A percentile compares a stretch with the other conserved stretches of the same genome.
Evolutionary conservation across 2,888 invertebrate genomes (phyloP).

Genomic region (Argyresthia albistria): DNA sequence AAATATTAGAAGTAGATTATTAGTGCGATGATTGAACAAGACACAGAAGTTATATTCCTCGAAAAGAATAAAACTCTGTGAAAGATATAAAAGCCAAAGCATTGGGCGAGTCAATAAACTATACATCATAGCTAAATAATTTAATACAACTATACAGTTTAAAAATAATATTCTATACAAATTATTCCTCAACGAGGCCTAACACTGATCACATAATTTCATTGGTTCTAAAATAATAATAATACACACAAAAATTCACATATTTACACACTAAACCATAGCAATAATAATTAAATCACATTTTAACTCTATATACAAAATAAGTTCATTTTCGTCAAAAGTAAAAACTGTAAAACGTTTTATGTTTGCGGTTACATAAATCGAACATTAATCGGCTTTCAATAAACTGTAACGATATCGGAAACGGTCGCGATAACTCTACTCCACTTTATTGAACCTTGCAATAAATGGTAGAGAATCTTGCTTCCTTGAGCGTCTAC

Average conservation of each 20-base stretch:
- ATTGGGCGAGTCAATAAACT: conserved; percentile 24
- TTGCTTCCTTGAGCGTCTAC: conserved; percentile 22
- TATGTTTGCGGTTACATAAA: too few relatives aligned
- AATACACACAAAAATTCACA: conserved; percentile 53
- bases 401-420: background rate
- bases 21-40: background rate
- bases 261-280: conserved; percentile 50
- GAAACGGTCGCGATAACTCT: conserved; percentile 1
- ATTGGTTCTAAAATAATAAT: conserved; percentile 41
- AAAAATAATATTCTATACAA: conserved; percentile 43
- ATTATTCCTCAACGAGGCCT: conserved; percentile 42
- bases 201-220: conserved; percentile 46
- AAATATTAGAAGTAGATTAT: conserved; percentile 14
- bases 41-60: background rate
- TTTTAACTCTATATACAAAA: conserved; percentile 47
- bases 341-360: conserved; percentile 9
- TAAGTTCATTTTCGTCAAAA: background rate
- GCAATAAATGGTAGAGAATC: conserved; percentile 36
- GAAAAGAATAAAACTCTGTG: too few relatives aligned
- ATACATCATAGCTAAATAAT: conserved; percentile 38
- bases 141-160: conserved; percentile 47
- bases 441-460: conserved; percentile 10
- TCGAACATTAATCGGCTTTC: background rate
- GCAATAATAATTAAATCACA: conserved; percentile 51
- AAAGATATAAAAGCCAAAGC: background rate